Evolutionary conservation across 2,797 vertebrate species (phyloP), one percentile per base, ranked within the genome.

Genomic region (Ctenopoma kingsleyae): DNA sequence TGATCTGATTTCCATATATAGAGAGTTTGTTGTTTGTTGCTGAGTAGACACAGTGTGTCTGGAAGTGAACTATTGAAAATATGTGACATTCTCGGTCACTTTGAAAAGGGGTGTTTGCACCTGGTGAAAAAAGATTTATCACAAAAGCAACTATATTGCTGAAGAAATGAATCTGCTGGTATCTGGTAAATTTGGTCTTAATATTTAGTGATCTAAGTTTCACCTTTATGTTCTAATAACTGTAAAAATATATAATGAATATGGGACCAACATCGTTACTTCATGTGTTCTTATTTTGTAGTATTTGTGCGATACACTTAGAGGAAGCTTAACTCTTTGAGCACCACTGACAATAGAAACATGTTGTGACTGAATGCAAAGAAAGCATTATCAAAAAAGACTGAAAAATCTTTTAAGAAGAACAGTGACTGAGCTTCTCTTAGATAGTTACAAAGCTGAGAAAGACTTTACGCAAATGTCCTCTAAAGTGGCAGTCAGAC

Each of bases 1-100:
- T 94, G 92, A 94, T 95, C 89, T 92, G 87, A 93, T 94, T 94
- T 94, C 90, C 91, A 93, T 93, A 92, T 88, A 90, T 92, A 92
- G 89, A 87, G 90, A 92, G 82, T 92, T 85, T 89, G 85, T 84
- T 90, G 81, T 91, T 92, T 92, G 89, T 90, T 89, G 88, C 89
- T 86, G 89, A 92, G 85, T 85, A 87, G 82, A 90, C 87, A 86
- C 38, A 72, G 79, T 70, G 83, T 88, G 84, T 91, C 76, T 90
- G 72, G 68, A 85, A 87, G 87, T 79, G 73, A 79, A 74, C 86
- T 82, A 87, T 86, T 82, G 89, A 85, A 88, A 91, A 87, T 40
- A 40, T 83, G 74, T 84, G 78, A 85, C 85, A 87, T 83, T 88
- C 61, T 75, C 25, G 71, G 76, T 84, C 81, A 83, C 79, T 82